Evolutionary conservation across 1,140 invertebrate species (phyloP).

Genomic region (Macrobrachium rosenbergii): DNA sequence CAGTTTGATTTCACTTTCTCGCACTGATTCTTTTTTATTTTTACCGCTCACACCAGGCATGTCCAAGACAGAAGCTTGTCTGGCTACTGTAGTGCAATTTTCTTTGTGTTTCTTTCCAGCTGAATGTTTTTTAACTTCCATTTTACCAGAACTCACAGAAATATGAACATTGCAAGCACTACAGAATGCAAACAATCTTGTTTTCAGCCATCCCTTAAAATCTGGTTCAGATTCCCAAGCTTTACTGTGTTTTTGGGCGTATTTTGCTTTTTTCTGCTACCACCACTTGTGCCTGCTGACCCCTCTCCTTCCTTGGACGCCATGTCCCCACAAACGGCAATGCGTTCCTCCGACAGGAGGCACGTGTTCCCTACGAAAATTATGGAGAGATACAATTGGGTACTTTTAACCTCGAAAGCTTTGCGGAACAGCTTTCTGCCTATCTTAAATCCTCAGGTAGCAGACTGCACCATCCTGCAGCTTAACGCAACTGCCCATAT

Average conservation of each 20-base stretch:
- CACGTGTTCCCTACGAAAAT: too few species aligned
- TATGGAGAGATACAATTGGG: too few species aligned
- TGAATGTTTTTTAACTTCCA: conserved; percentile 21
- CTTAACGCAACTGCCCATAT: too few species aligned
- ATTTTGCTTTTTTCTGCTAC: conserved; percentile 5
- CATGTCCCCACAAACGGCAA: too few species aligned
- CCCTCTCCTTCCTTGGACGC: too few species aligned
- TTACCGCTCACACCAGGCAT: conserved; percentile 19
- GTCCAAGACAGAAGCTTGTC: conserved; percentile 25
- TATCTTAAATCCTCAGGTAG: too few species aligned
- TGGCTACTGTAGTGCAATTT: conserved; percentile 1
- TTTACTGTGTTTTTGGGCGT: conserved; percentile 14
- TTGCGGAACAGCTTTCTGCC: too few species aligned
- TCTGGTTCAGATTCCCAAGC: conserved; percentile 39
- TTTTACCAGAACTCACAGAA: conserved; percentile 34
- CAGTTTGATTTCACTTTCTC: background rate
- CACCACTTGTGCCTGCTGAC: too few species aligned
- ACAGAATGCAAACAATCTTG: background rate
- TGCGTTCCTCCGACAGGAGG: too few species aligned
- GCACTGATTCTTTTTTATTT: background rate
- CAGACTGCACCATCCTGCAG: too few species aligned
- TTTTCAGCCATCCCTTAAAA: conserved; percentile 27
- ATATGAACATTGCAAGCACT: conserved; percentile 38
- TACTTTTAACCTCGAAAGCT: too few species aligned
- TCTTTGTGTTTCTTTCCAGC: conserved; percentile 7